These are phyloP conservation scores for Clamator glandarius DNA, from an alignment of 2,797 vertebrate species.

Conservation along the genomic window DNA sequence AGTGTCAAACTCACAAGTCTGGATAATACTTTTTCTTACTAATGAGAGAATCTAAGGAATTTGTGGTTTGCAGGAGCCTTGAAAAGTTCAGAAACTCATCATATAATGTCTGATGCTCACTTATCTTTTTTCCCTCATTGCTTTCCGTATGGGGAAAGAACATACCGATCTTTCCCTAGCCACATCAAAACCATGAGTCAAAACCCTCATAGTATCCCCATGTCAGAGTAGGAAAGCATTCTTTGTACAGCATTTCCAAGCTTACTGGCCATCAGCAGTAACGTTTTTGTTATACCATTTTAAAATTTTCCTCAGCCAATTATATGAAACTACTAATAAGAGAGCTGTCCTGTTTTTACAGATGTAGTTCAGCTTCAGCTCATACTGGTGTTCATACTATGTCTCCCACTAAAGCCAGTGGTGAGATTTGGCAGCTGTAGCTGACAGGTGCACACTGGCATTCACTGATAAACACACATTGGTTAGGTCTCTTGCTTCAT, in stretches of 20 bases:
- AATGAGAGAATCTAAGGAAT: background rate
- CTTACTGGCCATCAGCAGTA: background rate
- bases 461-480: background rate
- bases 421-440: background rate
- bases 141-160: background rate
- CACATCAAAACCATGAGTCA: background rate
- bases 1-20: background rate
- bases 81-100: background rate
- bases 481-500: background rate
- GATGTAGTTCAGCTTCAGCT: background rate
- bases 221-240: background rate
- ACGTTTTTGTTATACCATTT: background rate
- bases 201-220: background rate
- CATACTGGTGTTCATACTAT: background rate
- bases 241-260: background rate
- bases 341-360: background rate
- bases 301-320: background rate
- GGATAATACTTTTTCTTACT: background rate
- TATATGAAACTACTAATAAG: background rate
- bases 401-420: background rate
- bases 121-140: background rate
- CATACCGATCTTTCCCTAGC: background rate
- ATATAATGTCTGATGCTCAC: rapidly evolving
- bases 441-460: background rate
- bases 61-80: background rate